Percentiles rank a stretch among this genome's conserved stretches.
Evolutionary conservation across 1,140 invertebrate species (phyloP).

Genomic region (Drosophila baimaii): DNA sequence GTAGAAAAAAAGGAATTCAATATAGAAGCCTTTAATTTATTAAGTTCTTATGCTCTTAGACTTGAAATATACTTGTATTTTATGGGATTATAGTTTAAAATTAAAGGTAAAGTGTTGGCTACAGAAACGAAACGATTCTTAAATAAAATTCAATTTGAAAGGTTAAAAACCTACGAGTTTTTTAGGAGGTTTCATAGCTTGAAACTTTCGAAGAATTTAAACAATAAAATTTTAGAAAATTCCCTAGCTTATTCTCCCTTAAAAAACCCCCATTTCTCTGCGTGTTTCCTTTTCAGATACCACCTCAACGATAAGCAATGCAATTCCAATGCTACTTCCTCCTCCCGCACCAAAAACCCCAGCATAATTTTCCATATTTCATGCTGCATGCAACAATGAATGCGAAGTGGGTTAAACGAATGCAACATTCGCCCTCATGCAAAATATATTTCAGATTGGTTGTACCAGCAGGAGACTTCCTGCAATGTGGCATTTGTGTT

Average conservation of each 20-base stretch:
- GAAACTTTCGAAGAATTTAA: no score
- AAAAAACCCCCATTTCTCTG: neutral
- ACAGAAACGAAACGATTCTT: no score
- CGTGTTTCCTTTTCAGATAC: conserved; percentile 8
- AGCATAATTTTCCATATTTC: conserved; percentile 74
- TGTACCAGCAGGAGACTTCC: conserved; percentile 24
- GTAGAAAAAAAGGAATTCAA: neutral
- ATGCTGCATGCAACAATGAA: conserved; percentile 74
- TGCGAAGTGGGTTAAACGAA: conserved; percentile 69
- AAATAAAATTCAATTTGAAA: no score
- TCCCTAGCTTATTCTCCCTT: rapidly evolving
- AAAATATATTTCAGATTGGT: conserved; percentile 48
- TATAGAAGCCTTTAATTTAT: neutral
- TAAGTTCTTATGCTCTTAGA: neutral
- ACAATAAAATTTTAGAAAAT: neutral
- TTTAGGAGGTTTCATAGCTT: no score
- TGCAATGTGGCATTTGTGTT: conserved; percentile 7
- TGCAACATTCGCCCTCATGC: conserved; percentile 58
- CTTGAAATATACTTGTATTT: neutral
- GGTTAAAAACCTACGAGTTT: no score
- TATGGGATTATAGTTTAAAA: no score
- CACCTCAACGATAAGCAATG: conserved; percentile 49
- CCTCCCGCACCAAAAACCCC: conserved; percentile 2
- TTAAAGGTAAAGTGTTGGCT: no score
- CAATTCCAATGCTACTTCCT: conserved; percentile 37